Percentiles rank a stretch among this genome's conserved stretches.
phyloP scores from a whole-genome alignment of 2,113 vertebrate genomes.

The Dasyornis broadbenti region DNA sequence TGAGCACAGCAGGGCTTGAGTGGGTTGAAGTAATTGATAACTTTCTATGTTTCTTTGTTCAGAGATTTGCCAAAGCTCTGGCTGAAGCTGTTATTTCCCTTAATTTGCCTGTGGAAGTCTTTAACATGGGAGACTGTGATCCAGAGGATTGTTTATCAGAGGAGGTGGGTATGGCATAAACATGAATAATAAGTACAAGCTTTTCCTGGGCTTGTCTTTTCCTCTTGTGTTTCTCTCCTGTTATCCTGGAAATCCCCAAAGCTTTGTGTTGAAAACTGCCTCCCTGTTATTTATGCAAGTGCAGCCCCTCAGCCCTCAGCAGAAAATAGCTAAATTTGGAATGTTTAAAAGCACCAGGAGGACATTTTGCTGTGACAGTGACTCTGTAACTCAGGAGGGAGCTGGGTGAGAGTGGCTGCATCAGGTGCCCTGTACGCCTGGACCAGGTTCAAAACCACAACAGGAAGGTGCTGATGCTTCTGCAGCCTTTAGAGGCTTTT shows the following conservation, averaged over 20 bases:
- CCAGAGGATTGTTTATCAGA: slow-evolving; percentile 86
- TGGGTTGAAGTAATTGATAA: not conserved
- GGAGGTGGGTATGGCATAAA: slow-evolving; percentile 75
- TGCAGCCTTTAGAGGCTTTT: not conserved
- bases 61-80: slow-evolving; percentile 85
- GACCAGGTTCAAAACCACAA: not conserved
- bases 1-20: not conserved
- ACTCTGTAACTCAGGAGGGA: not conserved
- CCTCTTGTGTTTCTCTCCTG: not conserved
- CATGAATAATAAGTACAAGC: not conserved
- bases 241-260: not conserved
- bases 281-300: not conserved
- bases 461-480: not conserved
- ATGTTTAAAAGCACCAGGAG: not conserved
- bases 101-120: slow-evolving; percentile 72
- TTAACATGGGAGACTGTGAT: slow-evolving; percentile 86
- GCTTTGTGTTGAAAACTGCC: not conserved
- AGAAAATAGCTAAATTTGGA: not conserved
- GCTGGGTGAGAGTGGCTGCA: not conserved
- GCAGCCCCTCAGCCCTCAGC: not conserved
- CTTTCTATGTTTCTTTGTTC: not conserved
- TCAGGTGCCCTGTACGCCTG: no score
- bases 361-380: not conserved
- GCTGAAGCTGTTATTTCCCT: slow-evolving; percentile 71
- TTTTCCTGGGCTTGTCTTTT: not conserved